These are phyloP conservation scores for Psilopsiagon aymara DNA, from an alignment of 2,113 vertebrate genomes.

Conservation along the genomic window DNA sequence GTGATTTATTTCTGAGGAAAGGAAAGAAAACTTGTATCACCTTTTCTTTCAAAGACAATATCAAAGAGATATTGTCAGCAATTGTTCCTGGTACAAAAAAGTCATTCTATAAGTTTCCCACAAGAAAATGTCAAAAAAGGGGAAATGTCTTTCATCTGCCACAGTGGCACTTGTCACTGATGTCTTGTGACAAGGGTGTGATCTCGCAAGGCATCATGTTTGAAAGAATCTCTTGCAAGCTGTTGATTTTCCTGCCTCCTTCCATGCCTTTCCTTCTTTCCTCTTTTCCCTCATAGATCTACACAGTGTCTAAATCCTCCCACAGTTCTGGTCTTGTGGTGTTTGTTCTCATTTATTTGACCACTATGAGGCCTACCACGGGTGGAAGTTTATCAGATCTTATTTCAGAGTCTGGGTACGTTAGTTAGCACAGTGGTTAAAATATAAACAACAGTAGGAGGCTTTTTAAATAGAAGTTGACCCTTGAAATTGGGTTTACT, in stretches of 20 bases:
- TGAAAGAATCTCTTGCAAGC: not conserved
- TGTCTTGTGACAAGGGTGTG: not conserved
- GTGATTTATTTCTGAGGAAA: not conserved
- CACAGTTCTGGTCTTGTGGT: not conserved
- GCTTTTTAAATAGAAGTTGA: slow-evolving; percentile 64
- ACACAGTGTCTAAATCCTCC: not conserved
- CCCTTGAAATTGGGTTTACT: slow-evolving; percentile 62
- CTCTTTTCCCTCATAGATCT: not conserved
- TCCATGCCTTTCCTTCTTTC: not conserved
- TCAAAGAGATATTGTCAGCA: not conserved
- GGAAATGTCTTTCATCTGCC: not conserved
- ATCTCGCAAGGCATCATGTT: not conserved
- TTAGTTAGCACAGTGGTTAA: slow-evolving; percentile 68
- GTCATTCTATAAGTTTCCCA: not conserved
- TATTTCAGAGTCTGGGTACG: slow-evolving; percentile 48
- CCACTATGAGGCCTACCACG: not conserved
- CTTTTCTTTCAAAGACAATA: not conserved
- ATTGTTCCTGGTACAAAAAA: not conserved
- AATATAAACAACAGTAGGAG: slow-evolving; percentile 54
- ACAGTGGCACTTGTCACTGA: not conserved
- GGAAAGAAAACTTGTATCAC: not conserved
- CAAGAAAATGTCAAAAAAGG: not conserved
- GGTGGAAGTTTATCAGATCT: slow-evolving; percentile 62
- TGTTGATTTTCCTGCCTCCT: not conserved
- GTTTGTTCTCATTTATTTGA: slow-evolving; percentile 59